phyloP scores from a whole-genome alignment of 2,113 vertebrate genomes.

The Oreotrochilus melanogaster region DNA sequence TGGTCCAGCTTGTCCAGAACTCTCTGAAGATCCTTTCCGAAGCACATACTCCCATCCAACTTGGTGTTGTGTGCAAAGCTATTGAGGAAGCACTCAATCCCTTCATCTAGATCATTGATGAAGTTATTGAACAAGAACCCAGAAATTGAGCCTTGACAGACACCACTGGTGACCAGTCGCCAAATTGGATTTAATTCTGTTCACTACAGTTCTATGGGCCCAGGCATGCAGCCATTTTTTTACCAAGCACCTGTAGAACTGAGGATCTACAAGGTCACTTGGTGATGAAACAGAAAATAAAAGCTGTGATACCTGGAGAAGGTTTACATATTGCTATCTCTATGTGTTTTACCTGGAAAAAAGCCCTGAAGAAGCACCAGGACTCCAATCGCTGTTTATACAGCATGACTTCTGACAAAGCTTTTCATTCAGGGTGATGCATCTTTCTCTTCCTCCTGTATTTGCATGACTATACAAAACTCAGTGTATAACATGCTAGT shows the following conservation, averaged over 20 bases:
- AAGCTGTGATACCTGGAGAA: neutral
- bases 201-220: too few species aligned
- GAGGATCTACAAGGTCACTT: neutral
- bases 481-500: neutral
- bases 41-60: too few species aligned
- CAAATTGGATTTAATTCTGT: too few species aligned
- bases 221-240: too few species aligned
- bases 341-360: neutral
- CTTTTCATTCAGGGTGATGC: neutral
- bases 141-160: too few species aligned
- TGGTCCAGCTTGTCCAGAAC: too few species aligned
- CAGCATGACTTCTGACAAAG: neutral
- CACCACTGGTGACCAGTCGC: too few species aligned
- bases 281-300: neutral
- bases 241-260: neutral
- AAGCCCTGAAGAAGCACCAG: neutral
- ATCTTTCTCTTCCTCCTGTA: neutral
- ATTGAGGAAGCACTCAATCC: too few species aligned
- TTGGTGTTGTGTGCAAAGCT: too few species aligned
- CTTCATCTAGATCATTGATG: too few species aligned
- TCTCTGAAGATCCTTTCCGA: too few species aligned
- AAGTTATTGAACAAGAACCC: too few species aligned
- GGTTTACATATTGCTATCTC: neutral
- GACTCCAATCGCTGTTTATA: neutral
- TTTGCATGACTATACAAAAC: neutral